Conservation (phyloP, 2,113 vertebrate genomes). For the Hyperopisus bebe region DNA sequence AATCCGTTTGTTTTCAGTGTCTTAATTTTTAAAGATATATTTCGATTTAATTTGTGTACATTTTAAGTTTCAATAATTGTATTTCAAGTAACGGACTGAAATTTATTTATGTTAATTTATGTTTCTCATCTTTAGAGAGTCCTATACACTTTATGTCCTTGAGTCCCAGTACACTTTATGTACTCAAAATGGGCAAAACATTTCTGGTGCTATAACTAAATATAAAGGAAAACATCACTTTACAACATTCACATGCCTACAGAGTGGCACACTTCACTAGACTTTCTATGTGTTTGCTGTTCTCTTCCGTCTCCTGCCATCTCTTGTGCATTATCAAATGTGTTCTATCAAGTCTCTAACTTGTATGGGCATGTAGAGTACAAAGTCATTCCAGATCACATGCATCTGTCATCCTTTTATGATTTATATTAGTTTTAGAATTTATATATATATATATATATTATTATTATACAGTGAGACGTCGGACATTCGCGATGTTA, state of each 20-base stretch:
- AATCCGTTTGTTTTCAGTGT: not conserved
- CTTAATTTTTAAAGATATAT: not conserved
- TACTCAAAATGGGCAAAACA: not conserved
- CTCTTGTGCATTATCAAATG: not conserved
- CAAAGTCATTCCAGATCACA: not conserved
- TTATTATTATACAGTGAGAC: no score
- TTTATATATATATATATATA: no score
- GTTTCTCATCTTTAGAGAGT: not conserved
- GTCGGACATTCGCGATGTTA: no score
- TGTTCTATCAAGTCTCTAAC: not conserved
- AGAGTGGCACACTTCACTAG: no score
- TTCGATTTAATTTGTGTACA: not conserved
- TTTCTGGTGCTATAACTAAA: not conserved
- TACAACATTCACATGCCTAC: not conserved
- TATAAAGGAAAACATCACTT: not conserved
- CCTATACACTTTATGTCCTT: not conserved
- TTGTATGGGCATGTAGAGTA: not conserved
- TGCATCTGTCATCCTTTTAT: no score
- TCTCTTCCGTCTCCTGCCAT: not conserved
- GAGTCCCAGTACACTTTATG: not conserved
- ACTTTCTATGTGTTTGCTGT: no score
- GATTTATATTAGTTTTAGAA: no score
- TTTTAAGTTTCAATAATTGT: not conserved
- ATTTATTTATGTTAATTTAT: no score
- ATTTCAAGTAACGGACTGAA: not conserved